Conservation (phyloP, 2,888 invertebrate species). For the Pocota personata region DNA sequence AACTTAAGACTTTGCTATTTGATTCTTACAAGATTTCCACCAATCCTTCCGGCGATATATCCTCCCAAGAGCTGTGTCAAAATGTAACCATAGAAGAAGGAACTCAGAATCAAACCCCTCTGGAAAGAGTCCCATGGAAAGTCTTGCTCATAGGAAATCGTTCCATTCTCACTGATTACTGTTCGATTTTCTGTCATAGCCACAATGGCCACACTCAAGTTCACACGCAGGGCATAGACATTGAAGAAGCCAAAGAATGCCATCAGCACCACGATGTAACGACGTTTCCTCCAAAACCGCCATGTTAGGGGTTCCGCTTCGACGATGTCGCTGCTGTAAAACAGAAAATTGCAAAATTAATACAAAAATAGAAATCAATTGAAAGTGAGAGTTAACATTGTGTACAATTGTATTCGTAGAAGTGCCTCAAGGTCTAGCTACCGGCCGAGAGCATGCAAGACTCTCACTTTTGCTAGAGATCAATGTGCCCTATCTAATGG, state of each 20-base stretch:
- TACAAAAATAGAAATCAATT: constrained; percentile 24
- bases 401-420: constrained; percentile 24
- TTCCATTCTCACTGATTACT: constrained; percentile 86
- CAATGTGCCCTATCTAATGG: too few relatives aligned
- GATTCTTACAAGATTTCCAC: constrained; percentile 88
- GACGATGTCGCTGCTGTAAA: constrained; percentile 77
- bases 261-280: constrained; percentile 89
- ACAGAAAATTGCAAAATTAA: not conserved
- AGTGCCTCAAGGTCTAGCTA: constrained; percentile 52
- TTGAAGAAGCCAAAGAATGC: constrained; percentile 94
- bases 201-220: constrained; percentile 96
- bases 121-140: constrained; percentile 92
- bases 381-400: constrained; percentile 53
- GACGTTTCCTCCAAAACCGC: constrained; percentile 89
- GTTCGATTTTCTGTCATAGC: constrained; percentile 92
- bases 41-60: constrained; percentile 91
- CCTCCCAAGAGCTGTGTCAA: constrained; percentile 93
- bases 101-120: constrained; percentile 91
- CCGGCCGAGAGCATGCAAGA: constrained; percentile 18
- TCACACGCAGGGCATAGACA: constrained; percentile 92
- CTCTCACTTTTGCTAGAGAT: constrained; percentile 66
- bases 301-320: constrained; percentile 84
- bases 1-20: too few relatives aligned
- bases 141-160: constrained; percentile 86
- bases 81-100: constrained; percentile 95